Base-by-base conservation (phyloP, 2,113 vertebrate genomes). In the Oryzias melastigma region DNA sequence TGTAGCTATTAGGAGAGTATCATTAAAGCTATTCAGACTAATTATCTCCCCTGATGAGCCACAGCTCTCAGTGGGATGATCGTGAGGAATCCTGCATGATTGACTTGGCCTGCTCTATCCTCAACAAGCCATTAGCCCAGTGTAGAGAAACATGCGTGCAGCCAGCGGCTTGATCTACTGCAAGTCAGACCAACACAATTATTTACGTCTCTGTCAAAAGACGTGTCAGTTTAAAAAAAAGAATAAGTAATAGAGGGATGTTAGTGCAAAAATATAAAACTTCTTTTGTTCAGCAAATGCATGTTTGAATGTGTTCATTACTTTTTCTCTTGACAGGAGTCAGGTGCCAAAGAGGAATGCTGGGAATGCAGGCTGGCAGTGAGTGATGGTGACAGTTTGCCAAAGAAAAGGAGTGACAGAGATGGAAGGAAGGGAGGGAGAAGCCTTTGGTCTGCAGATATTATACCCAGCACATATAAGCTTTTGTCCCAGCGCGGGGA, bases 1-100 rank as follows among this genome's bases (percentile, higher is more conserved):
- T 80, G 67, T 81, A 77, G 85, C 82, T 82, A 85, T 86, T 86
- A 81, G 69, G 60, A 52, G 18, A 54, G 65, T 79, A 74, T 89
- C 79, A 73, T 84, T 83, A 85, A 78, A 81, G 79, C 83, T 75
- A 68, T 85, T 85, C 73, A 81, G 67, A 61, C 78, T 85, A 83
- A 87, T 89, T 85, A 82, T 85, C 81, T 75, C 68, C 81, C 76
- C 74, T 62, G 80, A 88, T 85, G 80, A 84, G 83, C 72, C 25
- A 42, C 50, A 41, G 71, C 75, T 84, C 83, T 83, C 84, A 58
- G 64, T 77, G 73, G 87, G 65, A 68, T 42, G 8, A 59, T 14
- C 15, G 75, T 62, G 65, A 73, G 73, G 64, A 47, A 81, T 69
- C 53, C 35, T 17, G 58, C 25, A 40, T 84, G 87, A 87, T 85